Evolutionary conservation across 2,888 invertebrate species (phyloP), one percentile per base, ranked within the genome.

Genomic region (Drosophila neutralis): DNA sequence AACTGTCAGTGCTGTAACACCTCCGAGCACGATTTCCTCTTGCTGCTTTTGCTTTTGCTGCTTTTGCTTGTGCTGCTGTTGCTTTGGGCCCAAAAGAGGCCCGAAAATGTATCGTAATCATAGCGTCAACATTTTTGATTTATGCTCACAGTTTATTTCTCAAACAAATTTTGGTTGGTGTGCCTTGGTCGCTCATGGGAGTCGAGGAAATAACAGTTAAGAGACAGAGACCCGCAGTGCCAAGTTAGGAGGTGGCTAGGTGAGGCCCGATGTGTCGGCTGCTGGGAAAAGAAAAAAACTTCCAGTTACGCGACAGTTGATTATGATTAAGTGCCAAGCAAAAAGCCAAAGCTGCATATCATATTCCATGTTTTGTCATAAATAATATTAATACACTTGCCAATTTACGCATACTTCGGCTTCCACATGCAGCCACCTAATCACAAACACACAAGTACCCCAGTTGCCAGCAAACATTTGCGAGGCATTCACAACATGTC

Each of bases 101-200:
- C 58, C 72, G 60, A 77, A 77, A 71, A 77, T 78, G 78, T 81
- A 78, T 78, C 90, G 83, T 83, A 90, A 85, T 84, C 83, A 90
- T 85, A 90, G 86, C 83, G 89, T 81, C 87, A 90, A 89, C 82
- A 74, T 78, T 83, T 88, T 89, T 90, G 89, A 83, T 89, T 85
- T 90, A 89, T 85, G 87, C 67, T 73, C 78, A 68, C 81, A 74
- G 75, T 66, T 78, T 87, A 78, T 84, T 87, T 85, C 70, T 78
- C 69, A 76, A 74, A 69, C 69, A 71, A 80, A 72, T 63, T 58
- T 68, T 51, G 31, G 38, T 10, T 35, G 64, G 74, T 21, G 13
- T 2, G 45, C 45, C 21, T 69, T 57, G 69, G 42, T 42, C 42
- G 71, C 85, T 85, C 73, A 69, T 73, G 86, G 84, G 45, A 48